These are phyloP conservation scores for Whitmania pigra DNA, from an alignment of 1,140 invertebrate genomes.

Conservation along the genomic window DNA sequence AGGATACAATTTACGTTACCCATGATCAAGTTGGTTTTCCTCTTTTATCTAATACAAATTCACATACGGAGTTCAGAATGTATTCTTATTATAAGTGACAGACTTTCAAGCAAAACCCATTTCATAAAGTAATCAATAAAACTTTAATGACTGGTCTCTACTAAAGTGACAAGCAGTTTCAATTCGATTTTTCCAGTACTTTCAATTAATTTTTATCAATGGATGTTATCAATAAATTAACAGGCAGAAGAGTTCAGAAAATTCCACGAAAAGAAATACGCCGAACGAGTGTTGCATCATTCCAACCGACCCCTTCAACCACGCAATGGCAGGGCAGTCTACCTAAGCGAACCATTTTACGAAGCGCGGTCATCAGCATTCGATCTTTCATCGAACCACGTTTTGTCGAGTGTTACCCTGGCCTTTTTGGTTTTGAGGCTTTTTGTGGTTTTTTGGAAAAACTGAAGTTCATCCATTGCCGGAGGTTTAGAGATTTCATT, in stretches of 20 bases:
- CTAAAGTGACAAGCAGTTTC: background rate
- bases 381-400: background rate
- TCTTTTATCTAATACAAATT: background rate
- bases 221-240: background rate
- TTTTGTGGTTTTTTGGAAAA: background rate
- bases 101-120: background rate
- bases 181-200: too few relatives aligned
- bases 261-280: background rate
- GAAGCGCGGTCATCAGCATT: background rate
- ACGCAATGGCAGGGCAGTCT: slow-evolving; percentile 17
- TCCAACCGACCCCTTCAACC: slow-evolving; percentile 24
- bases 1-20: slow-evolving; percentile 34
- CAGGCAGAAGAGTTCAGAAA: background rate
- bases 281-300: too few relatives aligned
- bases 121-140: background rate
- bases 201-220: too few relatives aligned
- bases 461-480: too few relatives aligned
- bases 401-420: background rate
- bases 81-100: background rate
- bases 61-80: background rate
- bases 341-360: slow-evolving; percentile 8
- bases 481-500: too few relatives aligned
- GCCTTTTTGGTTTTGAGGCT: too few relatives aligned
- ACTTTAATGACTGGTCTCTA: background rate
- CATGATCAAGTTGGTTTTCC: slow-evolving; percentile 9